Base-by-base conservation (phyloP, 2,888 invertebrate genomes). In the Fragum fragum region DNA sequence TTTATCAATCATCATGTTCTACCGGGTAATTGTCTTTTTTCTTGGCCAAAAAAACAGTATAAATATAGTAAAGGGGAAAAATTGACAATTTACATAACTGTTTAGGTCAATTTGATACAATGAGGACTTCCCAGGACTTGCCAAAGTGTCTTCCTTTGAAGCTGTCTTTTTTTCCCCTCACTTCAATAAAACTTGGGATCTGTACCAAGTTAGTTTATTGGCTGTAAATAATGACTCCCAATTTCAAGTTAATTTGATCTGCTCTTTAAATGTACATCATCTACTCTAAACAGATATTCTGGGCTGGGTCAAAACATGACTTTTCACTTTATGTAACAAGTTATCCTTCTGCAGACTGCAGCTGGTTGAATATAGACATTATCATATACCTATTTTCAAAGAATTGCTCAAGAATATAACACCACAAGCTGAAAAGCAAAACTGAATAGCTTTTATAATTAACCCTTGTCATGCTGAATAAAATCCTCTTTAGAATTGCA, bases 101-200 rank as follows among this genome's bases (percentile, higher is more conserved):
- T 80, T 77, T 63, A 53, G 78, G 80, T 79, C 80, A 80, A 80
- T 83, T 83, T 78, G 52, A 63, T 70, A 55, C 73, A 79, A 83
- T 83, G 66, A 55, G 36, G 53, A 53, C 71, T 55, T 53, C 66
- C 66, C 66, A 66, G 26, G 66, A 36, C 42, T 66, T 66, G 66
- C 36, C 66, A 66, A 23, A 39, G 26, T 66, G 42, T 39, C 9
- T 66, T n/a, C 42, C 42, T 66, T 66, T 66, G 66, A 66, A 42
- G 42, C n/a, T 66, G 42, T 39, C 42, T 66, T 42, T 66, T 36
- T 26, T n/a, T 36, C 14, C 18, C 23, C 23, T 23, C 29, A 28
- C 36, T 11, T 61, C 61, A 29, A 66, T 21, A 39, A 39, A 66
- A 21, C 47, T 36, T 16, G n/a, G 16, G 39, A 66, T 39, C 66